phyloP scores from a whole-genome alignment of 2,888 invertebrate genomes.

The Scelioninae gen. 1 region DNA sequence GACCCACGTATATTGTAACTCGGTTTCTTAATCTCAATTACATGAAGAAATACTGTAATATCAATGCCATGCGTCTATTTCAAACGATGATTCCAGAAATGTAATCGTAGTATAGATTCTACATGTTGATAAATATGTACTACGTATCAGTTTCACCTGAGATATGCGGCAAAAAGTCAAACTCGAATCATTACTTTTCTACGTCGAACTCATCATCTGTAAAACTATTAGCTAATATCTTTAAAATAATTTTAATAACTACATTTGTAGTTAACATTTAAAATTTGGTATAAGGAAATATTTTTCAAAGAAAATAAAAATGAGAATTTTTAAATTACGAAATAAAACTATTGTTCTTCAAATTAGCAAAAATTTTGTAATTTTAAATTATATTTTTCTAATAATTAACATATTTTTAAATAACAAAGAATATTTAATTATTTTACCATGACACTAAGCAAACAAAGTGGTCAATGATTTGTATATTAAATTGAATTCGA shows the following conservation, averaged over 20 bases:
- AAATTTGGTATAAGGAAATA: no score
- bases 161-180: slow-evolving; percentile 16
- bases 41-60: slow-evolving; percentile 43
- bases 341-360: no score
- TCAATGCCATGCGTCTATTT: slow-evolving; percentile 46
- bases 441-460: no score
- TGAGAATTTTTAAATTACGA: no score
- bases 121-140: slow-evolving; percentile 26
- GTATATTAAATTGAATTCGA: slow-evolving; percentile 6
- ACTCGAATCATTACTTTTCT: slow-evolving; percentile 18
- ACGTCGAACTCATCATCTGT: background rate
- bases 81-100: slow-evolving; percentile 44
- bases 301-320: no score
- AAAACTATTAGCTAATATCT: background rate
- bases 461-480: no score
- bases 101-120: slow-evolving; percentile 44
- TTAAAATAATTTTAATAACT: no score
- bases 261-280: no score
- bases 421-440: no score
- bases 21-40: slow-evolving; percentile 37
- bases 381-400: no score
- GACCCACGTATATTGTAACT: slow-evolving; percentile 52
- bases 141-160: slow-evolving; percentile 35
- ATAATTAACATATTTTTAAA: no score
- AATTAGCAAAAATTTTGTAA: no score